Evolutionary conservation across 2,888 invertebrate genomes (phyloP).

Genomic region (Drosophila melanosoma): DNA sequence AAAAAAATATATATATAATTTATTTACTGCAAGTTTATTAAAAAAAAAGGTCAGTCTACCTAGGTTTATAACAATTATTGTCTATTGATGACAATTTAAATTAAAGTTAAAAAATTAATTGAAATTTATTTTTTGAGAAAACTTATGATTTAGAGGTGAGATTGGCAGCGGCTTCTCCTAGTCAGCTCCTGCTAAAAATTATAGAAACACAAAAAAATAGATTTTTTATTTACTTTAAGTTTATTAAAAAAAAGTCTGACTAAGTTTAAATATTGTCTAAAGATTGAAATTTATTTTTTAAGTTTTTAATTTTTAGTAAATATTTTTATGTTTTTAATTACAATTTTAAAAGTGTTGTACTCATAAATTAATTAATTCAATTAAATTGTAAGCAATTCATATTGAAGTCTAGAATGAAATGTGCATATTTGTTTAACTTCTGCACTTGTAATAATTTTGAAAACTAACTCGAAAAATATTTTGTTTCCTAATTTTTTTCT

Average conservation of each 20-base stretch:
- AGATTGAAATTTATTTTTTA: not conserved
- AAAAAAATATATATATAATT: not conserved
- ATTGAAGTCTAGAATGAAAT: too few relatives aligned
- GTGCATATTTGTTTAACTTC: rapidly evolving
- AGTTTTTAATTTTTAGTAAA: not conserved
- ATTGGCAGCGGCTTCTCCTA: too few relatives aligned
- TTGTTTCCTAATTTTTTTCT: not conserved
- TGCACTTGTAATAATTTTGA: not conserved
- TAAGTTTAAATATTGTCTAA: not conserved
- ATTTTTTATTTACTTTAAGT: too few relatives aligned
- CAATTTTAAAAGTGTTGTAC: not conserved
- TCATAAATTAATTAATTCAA: not conserved
- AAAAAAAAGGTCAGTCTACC: too few relatives aligned
- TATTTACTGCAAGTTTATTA: too few relatives aligned
- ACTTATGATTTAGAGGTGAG: too few relatives aligned
- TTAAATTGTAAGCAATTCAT: not conserved
- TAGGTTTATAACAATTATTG: too few relatives aligned
- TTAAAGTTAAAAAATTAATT: not conserved
- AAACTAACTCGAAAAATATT: not conserved
- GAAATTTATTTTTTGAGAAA: not conserved
- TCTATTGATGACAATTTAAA: too few relatives aligned
- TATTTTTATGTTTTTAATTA: not conserved
- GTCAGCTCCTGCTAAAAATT: too few relatives aligned
- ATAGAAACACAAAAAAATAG: not conserved
- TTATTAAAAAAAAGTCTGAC: too few relatives aligned